These are phyloP conservation scores for Sinella curviseta DNA, from an alignment of 1,140 invertebrate species.

Conservation along the genomic window DNA sequence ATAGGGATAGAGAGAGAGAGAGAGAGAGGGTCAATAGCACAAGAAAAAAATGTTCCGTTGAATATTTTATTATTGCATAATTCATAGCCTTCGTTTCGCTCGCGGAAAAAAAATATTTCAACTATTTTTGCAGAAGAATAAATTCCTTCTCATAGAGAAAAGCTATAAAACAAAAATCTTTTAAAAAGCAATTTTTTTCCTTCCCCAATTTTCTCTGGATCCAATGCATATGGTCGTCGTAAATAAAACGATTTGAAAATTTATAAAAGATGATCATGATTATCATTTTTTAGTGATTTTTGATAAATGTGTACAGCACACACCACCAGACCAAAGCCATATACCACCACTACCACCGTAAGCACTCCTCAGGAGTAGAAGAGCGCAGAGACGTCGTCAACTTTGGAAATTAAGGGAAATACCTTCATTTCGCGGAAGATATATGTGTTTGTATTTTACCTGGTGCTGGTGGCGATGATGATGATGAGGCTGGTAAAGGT, in stretches of 20 bases:
- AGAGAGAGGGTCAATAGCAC: slow-evolving; percentile 17
- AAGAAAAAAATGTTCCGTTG: neutral
- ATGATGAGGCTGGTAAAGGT: neutral
- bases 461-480: neutral
- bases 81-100: neutral
- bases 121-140: neutral
- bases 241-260: too few relatives aligned
- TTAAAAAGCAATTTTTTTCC: too few relatives aligned
- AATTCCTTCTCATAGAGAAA: neutral
- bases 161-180: too few relatives aligned
- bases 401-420: neutral
- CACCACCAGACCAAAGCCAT: too few relatives aligned
- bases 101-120: neutral
- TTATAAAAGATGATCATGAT: too few relatives aligned
- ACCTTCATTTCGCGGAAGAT: neutral
- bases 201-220: too few relatives aligned
- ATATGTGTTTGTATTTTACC: neutral
- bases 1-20: neutral
- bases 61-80: neutral
- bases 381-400: neutral
- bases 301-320: neutral
- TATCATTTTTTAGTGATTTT: neutral
- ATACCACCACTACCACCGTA: too few relatives aligned
- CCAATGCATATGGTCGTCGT: too few relatives aligned
- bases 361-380: neutral